Evolutionary conservation across 1,140 invertebrate species (phyloP).

Genomic region (Drosophila subobscura): DNA sequence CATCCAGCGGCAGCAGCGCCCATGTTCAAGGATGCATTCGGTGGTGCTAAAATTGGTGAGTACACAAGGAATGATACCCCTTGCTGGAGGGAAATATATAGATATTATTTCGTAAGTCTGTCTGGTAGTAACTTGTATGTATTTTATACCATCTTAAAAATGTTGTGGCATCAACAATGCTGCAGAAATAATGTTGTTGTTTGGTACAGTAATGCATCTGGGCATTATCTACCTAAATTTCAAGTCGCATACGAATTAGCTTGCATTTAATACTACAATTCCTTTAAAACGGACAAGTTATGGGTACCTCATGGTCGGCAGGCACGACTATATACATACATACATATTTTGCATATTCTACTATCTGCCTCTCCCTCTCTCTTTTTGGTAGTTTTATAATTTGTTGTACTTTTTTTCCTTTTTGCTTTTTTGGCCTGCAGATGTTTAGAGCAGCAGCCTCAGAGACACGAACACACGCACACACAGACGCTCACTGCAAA

Average conservation of each 20-base stretch:
- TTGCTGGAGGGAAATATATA: not conserved
- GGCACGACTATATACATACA: slow-evolving; percentile 1
- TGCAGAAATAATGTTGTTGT: not conserved
- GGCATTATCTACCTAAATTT: no score
- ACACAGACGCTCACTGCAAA: slow-evolving; percentile 39
- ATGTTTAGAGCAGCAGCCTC: slow-evolving; percentile 60
- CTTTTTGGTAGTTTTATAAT: slow-evolving; percentile 45
- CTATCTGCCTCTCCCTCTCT: slow-evolving; percentile 9
- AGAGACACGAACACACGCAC: slow-evolving; percentile 28
- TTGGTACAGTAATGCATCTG: no score
- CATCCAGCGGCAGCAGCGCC: slow-evolving; percentile 70
- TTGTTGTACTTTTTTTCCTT: slow-evolving; percentile 39
- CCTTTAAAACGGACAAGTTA: slow-evolving; percentile 4
- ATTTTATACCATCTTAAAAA: not conserved
- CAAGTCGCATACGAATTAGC: no score
- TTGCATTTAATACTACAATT: no score
- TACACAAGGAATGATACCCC: slow-evolving; percentile 10
- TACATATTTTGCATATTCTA: not conserved
- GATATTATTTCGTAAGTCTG: not conserved
- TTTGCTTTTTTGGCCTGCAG: slow-evolving; percentile 67
- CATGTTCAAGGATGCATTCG: slow-evolving; percentile 87
- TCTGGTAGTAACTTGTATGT: not conserved
- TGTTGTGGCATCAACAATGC: not conserved
- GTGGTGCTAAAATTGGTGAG: slow-evolving; percentile 87
- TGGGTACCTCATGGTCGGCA: slow-evolving; percentile 10